Base-by-base conservation (phyloP, 2,888 invertebrate species). In the Scrobipalpa costella region DNA sequence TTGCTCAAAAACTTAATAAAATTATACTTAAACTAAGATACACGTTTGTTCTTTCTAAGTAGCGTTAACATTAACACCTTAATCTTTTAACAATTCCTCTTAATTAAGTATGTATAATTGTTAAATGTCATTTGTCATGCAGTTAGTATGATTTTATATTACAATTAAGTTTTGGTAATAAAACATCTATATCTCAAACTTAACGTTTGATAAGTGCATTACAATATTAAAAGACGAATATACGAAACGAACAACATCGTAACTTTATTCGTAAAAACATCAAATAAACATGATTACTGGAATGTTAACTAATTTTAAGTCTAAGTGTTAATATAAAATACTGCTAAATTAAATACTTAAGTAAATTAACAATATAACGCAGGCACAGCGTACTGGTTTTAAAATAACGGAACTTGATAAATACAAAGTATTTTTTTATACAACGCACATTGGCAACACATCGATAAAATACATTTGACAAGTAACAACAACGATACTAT, bases 251-350 rank as follows among this genome's bases (percentile, higher is more conserved):
- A 57, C 15, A 57, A 19, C 33, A 33, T 38, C 7, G 33, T 5
- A 36, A 38, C 17, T 57, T 19, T 79, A 79, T 75, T 70, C 67
- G 67, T 69, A 62, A 57, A 55, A 55, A 58, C 36, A 67, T 19
- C 17, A 61, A 67, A 67, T 63, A 63, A 67, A 65, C 66, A 69
- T 73, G 69, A 77, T 61, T 76, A 83, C 78, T 85, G 90, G 89
- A 90, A 90, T 89, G 89, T 85, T 81, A 86, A 85, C 81, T 84
- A 80, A 81, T 77, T n/a, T 44, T 78, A 84, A 75, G 84, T 71
- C 80, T 86, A 87, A 84, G 74, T 79, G 72, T 79, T 77, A 84
- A 84, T 84, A 86, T 85, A 82, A 83, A 87, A 86, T 85, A 86
- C 83, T 84, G 82, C 75, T 77, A 76, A 77, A 82, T 85, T 87